Evolutionary conservation across 2,888 invertebrate genomes (phyloP), one percentile per base, ranked within the genome.

Genomic region (Tenthredo notha): DNA sequence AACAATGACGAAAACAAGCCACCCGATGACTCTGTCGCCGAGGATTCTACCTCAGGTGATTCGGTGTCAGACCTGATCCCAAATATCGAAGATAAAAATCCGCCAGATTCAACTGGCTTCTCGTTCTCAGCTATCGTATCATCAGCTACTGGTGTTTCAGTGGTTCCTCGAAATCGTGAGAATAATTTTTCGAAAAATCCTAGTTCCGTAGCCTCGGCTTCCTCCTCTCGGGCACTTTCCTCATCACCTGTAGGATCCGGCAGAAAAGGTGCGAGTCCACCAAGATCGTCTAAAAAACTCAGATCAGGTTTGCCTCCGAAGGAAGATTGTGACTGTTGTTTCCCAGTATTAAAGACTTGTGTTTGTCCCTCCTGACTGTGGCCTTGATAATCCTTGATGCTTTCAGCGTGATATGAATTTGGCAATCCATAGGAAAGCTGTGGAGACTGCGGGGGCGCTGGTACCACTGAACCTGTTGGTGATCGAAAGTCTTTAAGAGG

Each of bases 231-330:
- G 15, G 0, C 29, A 29, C 33, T 70, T n/a, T 50, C 70, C 33
- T 37, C 37, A 29, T 67, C n/a, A 18, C 2, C 33, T 47, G 50
- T 70, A 29, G 67, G 43, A 2, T 86, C 87, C 0, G 89, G 88
- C 43, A 89, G 50, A 15, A 87, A 86, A 33, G 37, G 10, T 18
- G 87, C 86, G 12, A 89, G 61, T 0, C 87, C 88, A 3, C 87
- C 88, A 5, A 89, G 84, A 40, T 88, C 84, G 58, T 89, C 87
- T 5, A 89, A 84, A 47, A 89, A 88, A 54, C 87, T 88, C n/a
- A 86, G 83, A 50, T 89, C 88, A 3, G 80, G 80, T 9, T 80
- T 80, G n/a, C 25, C 54, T 61, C 9, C 37, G 7, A 21, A 12
- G n/a, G 61, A 6, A 21, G 80, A 40, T 18, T 80, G 80, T n/a